These are phyloP conservation scores for Heliconius charithonia DNA, from an alignment of 2,888 invertebrate genomes.

Conservation along the genomic window DNA sequence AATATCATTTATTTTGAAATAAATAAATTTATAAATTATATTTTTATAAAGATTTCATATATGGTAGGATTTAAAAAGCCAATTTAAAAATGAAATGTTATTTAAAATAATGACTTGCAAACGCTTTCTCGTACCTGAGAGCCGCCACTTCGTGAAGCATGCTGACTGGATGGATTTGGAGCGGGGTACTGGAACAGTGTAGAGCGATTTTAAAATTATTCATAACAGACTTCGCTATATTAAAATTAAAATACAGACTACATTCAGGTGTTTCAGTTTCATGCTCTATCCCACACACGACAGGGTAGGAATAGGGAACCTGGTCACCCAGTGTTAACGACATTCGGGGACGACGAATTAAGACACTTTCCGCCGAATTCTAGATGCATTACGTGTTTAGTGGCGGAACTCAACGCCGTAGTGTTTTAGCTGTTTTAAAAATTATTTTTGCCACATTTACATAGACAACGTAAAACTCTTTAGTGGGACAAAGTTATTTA, in stretches of 20 bases:
- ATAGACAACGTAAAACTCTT: background rate
- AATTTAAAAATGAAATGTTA: slow-evolving; percentile 9
- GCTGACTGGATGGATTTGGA: slow-evolving; percentile 69
- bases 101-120: slow-evolving; percentile 25
- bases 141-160: slow-evolving; percentile 70
- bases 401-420: background rate
- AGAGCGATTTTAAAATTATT: slow-evolving; percentile 26
- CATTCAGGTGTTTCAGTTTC: background rate
- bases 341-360: too few relatives aligned
- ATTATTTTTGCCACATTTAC: background rate
- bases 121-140: slow-evolving; percentile 62
- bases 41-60: background rate
- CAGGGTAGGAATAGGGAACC: too few relatives aligned
- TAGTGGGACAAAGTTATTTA: slow-evolving; percentile 19
- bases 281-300: too few relatives aligned
- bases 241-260: slow-evolving; percentile 18
- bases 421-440: background rate
- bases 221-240: slow-evolving; percentile 5
- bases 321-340: too few relatives aligned
- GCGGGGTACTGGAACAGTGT: slow-evolving; percentile 67
- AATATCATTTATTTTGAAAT: too few relatives aligned
- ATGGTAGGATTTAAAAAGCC: background rate
- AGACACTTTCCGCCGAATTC: too few relatives aligned
- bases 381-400: too few relatives aligned
- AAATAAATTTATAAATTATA: background rate